Evolutionary conservation across 2,797 vertebrate genomes (phyloP), one percentile per base, ranked within the genome.

Genomic region (Triplophysa yarkandensis): DNA sequence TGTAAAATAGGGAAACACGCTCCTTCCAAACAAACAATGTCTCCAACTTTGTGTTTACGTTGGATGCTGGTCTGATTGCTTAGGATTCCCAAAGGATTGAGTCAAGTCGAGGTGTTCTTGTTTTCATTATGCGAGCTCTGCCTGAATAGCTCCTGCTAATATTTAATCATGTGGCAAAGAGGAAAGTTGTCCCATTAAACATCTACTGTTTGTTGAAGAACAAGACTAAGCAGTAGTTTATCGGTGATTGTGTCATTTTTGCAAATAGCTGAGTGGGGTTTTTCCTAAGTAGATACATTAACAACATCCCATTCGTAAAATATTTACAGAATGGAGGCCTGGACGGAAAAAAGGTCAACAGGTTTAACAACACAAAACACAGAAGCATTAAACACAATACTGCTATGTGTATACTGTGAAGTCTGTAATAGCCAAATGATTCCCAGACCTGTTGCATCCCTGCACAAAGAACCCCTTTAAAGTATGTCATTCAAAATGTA

Each of bases 131-230:
- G 8, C 8, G 34, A 34, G 32, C 10, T 9, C 7, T 34, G 32
- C 32, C 32, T 34, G 4, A 34, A 36, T 36, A 39, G 10, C 36
- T 39, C 13, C 36, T 13, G 11, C 11, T 17, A 32, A 19, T 39
- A 27, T 27, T 71, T 61, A 8, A 48, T 41, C 4, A 6, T 71
- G 28, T 61, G 28, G 55, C 21, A 71, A 48, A 28, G 48, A 61
- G 61, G 9, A 6, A 3, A 46, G 11, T 65, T 44, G 11, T 7
- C 11, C 1, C 27, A 9, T 28, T 25, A 16, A 16, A 27, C 25
- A 13, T 58, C 55, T 11, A 10, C 41, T 60, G 14, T n/a, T 66
- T 50, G 44, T 34, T 70, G 58, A 23, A 34, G 7, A 21, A 58
- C 41, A 28, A 60, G 27, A 21, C 25, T 69, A n/a, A 11, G 57